phyloP scores from a whole-genome alignment of 2,797 vertebrate genomes.

The Onychomys leucogaster region DNA sequence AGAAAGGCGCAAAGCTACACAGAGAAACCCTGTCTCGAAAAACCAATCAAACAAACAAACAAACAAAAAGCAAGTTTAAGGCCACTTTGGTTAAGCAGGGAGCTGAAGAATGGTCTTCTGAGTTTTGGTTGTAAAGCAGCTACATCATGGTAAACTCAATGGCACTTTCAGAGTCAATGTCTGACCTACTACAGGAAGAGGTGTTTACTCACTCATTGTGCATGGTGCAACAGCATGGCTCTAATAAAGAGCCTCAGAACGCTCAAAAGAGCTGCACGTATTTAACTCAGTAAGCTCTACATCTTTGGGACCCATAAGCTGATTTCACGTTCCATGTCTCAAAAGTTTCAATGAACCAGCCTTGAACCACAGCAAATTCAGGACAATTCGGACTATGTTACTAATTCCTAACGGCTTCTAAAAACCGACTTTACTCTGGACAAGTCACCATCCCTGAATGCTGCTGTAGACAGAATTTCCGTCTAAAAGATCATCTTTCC shows the following conservation, averaged over 20 bases:
- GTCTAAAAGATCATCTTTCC: constrained; percentile 66
- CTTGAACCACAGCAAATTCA: constrained; percentile 59
- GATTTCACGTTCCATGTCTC: constrained; percentile 55
- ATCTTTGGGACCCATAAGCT: constrained; percentile 40
- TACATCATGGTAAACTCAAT: constrained; percentile 26
- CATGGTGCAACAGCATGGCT: constrained; percentile 42
- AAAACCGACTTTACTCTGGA: constrained; percentile 58
- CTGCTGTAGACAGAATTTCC: constrained; percentile 63
- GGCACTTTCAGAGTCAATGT: constrained; percentile 2
- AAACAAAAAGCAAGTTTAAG: too few relatives aligned
- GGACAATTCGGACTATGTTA: constrained; percentile 60
- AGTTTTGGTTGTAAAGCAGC: constrained; percentile 49
- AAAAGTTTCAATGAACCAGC: constrained; percentile 60
- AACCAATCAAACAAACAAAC: too few relatives aligned
- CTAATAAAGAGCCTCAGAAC: constrained; percentile 48
- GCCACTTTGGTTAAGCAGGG: neutral
- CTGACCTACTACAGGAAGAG: constrained; percentile 24
- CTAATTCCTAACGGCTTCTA: constrained; percentile 46
- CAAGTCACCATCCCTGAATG: constrained; percentile 68
- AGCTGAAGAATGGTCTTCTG: neutral
- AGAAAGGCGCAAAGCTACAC: too few relatives aligned
- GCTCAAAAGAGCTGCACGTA: constrained; percentile 63
- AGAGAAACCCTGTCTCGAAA: too few relatives aligned
- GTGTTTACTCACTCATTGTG: constrained; percentile 39
- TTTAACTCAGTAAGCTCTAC: constrained; percentile 52